These are phyloP conservation scores for Ostrea edulis DNA, from an alignment of 1,140 invertebrate species.

Conservation along the genomic window DNA sequence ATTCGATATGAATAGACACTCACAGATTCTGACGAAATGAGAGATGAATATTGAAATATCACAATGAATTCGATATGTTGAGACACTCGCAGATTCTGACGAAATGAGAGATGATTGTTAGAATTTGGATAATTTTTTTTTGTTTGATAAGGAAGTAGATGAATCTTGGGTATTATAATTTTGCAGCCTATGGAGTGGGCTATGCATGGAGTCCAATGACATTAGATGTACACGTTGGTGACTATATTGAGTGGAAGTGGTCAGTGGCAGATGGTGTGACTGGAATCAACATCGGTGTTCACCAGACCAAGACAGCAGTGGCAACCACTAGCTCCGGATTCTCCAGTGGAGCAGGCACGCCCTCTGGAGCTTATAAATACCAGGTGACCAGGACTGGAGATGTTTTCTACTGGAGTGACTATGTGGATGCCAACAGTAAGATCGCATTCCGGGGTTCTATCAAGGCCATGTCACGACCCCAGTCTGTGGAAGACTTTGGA, in stretches of 20 bases:
- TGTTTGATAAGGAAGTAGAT: no score
- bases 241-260: constrained; percentile 71
- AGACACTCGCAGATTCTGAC: no score
- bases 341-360: neutral
- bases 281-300: constrained; percentile 57
- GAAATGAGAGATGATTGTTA: no score
- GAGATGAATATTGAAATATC: no score
- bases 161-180: neutral
- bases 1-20: no score
- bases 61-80: no score
- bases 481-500: constrained; percentile 39
- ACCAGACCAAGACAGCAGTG: constrained; percentile 62
- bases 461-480: neutral
- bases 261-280: constrained; percentile 52
- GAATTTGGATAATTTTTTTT: no score
- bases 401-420: constrained; percentile 40
- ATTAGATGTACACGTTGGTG: constrained; percentile 59
- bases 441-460: constrained; percentile 2
- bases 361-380: constrained; percentile 12
- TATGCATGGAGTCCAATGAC: constrained; percentile 63
- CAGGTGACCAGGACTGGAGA: constrained; percentile 21
- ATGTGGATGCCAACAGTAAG: neutral
- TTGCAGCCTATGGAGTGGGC: constrained; percentile 59
- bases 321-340: constrained; percentile 19
- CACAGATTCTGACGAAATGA: no score